Evolutionary conservation across 1,140 invertebrate species (phyloP).

Genomic region (Neodiprion pinetum): DNA sequence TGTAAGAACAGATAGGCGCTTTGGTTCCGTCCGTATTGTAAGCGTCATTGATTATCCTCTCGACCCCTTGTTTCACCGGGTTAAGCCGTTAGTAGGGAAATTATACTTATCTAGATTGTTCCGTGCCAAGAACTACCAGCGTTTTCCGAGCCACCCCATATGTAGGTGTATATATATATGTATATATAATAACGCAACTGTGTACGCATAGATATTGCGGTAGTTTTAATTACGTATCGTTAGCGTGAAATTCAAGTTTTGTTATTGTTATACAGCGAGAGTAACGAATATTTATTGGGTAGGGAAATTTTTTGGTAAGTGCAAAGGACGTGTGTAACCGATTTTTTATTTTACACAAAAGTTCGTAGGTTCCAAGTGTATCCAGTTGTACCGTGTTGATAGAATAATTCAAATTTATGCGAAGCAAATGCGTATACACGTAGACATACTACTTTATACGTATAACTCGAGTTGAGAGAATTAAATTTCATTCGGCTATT

Average conservation of each 20-base stretch:
- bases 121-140: slow-evolving; percentile 4
- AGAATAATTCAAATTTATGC: not conserved
- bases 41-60: slow-evolving; percentile 4
- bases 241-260: too few species aligned
- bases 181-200: too few species aligned
- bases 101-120: not conserved
- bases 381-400: too few species aligned
- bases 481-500: too few species aligned
- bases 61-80: slow-evolving; percentile 1
- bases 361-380: too few species aligned
- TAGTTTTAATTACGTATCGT: too few species aligned
- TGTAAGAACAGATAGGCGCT: not conserved
- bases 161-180: too few species aligned
- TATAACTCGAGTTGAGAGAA: not conserved
- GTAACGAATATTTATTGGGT: not conserved
- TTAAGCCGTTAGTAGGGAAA: not conserved
- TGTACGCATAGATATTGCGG: too few species aligned
- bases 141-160: not conserved
- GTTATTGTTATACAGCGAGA: not conserved
- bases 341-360: too few species aligned
- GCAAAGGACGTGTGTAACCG: too few species aligned
- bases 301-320: too few species aligned
- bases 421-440: not conserved
- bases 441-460: not conserved
- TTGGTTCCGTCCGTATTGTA: not conserved